A percentile compares a stretch with the other conserved stretches of the same genome.
Conservation (phyloP, 2,888 invertebrate genomes). For the Tipula vernalis region DNA sequence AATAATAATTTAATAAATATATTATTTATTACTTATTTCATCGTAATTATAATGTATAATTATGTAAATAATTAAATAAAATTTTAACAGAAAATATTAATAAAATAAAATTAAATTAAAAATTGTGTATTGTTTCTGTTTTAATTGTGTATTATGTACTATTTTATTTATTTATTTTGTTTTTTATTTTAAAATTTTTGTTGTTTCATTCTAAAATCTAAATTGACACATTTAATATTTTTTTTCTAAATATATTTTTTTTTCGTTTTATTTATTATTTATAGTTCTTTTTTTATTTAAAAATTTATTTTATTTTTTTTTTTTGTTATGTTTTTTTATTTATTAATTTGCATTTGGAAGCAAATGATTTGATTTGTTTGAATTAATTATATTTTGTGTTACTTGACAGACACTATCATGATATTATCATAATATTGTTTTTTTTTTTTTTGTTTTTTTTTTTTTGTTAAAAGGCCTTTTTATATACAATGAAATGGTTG, state of each 20-base stretch:
- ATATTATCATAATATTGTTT: not conserved
- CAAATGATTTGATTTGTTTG: not conserved
- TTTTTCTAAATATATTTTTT: not conserved
- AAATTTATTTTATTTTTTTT: not conserved
- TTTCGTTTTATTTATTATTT: not conserved
- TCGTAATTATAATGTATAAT: not conserved
- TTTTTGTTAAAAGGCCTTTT: not conserved
- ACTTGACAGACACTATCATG: not conserved
- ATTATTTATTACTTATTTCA: not conserved
- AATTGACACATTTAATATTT: constrained; percentile 14
- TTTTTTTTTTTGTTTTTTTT: too few species aligned
- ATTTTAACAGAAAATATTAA: not conserved
- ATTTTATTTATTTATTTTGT: not conserved
- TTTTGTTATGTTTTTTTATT: not conserved
- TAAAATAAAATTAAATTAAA: not conserved
- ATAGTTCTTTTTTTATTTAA: not conserved
- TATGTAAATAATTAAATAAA: not conserved
- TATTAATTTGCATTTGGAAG: not conserved
- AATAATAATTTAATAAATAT: not conserved
- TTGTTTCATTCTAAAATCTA: constrained; percentile 14
- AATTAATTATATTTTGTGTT: not conserved
- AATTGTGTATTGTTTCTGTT: not conserved
- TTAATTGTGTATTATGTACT: not conserved
- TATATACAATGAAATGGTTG: not conserved
- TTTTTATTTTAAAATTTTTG: not conserved